Evolutionary conservation across 2,797 vertebrate genomes (phyloP).

Genomic region (Sebastolobus alascanus): DNA sequence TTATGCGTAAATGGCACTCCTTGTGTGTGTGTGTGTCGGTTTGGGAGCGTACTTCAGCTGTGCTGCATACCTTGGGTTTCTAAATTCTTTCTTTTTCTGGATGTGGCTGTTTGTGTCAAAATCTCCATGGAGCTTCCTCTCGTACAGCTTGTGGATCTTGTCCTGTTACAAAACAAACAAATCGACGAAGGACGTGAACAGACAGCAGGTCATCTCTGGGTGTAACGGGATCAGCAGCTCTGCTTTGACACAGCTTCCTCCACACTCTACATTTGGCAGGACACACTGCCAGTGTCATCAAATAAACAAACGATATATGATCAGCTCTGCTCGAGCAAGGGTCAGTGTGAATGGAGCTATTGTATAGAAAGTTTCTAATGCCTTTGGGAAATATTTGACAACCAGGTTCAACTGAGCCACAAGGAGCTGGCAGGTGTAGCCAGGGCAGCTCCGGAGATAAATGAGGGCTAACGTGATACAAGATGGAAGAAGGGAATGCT

Average conservation of each 20-base stretch:
- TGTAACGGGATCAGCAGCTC: not conserved
- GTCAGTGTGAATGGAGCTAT: conserved; percentile 61
- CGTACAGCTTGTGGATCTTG: conserved; percentile 96
- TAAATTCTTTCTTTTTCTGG: conserved; percentile 98
- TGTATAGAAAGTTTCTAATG: conserved; percentile 58
- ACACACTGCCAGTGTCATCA: not conserved
- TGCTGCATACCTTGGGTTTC: conserved; percentile 92
- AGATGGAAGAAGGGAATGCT: conserved; percentile 10
- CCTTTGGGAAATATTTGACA: conserved; percentile 75
- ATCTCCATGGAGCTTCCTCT: conserved; percentile 93
- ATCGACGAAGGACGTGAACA: not conserved
- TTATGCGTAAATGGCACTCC: not conserved
- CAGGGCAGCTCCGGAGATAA: conserved; percentile 12
- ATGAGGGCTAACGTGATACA: conserved; percentile 13
- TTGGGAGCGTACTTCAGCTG: not conserved
- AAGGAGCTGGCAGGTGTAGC: conserved; percentile 42
- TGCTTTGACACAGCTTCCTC: not conserved
- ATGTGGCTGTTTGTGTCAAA: conserved; percentile 98
- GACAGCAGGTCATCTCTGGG: not conserved
- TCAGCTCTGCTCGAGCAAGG: not conserved
- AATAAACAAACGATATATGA: conserved; percentile 8
- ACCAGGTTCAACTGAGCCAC: conserved; percentile 66
- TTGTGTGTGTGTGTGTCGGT: conserved; percentile 4
- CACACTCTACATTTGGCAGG: conserved; percentile 11
- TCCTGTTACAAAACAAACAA: conserved; percentile 85